Percentiles rank a stretch among this genome's conserved stretches.
These are phyloP conservation scores for Anhinga rufa DNA, from an alignment of 2,113 vertebrate genomes.

Conservation along the genomic window DNA sequence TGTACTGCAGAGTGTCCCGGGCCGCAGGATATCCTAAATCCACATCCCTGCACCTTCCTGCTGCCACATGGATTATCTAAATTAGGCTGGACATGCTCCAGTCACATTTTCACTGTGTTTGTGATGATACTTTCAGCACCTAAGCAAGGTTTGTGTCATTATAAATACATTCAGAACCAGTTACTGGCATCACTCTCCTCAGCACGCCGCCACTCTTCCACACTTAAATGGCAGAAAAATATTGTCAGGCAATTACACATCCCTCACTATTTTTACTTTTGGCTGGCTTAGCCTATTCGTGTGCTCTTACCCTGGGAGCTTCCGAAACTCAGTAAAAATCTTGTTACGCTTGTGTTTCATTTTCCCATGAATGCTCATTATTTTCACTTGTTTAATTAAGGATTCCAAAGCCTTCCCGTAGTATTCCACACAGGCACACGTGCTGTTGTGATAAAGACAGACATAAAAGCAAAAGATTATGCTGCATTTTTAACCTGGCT, in stretches of 20 bases:
- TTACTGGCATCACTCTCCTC: neutral
- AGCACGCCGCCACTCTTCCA: neutral
- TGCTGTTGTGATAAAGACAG: constrained; percentile 66
- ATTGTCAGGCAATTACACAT: neutral
- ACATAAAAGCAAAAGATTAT: neutral
- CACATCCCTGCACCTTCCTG: neutral
- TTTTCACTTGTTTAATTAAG: constrained; percentile 78
- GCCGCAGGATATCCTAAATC: neutral
- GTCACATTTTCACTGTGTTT: neutral
- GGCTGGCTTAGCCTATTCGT: neutral
- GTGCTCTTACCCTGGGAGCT: constrained; percentile 77
- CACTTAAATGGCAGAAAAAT: neutral
- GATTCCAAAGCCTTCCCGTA: constrained; percentile 87
- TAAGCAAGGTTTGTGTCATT: neutral
- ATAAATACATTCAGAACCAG: neutral
- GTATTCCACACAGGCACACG: constrained; percentile 94
- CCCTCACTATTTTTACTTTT: neutral
- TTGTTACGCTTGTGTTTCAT: constrained; percentile 94
- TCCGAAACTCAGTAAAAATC: constrained; percentile 87
- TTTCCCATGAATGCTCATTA: constrained; percentile 92
- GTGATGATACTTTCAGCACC: neutral
- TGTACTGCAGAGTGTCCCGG: too few species aligned
- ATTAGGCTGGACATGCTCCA: too few species aligned
- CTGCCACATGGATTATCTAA: neutral
- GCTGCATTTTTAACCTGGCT: neutral